Evolutionary conservation across 1,140 invertebrate genomes (phyloP).

Genomic region (Drosophila biarmipes): DNA sequence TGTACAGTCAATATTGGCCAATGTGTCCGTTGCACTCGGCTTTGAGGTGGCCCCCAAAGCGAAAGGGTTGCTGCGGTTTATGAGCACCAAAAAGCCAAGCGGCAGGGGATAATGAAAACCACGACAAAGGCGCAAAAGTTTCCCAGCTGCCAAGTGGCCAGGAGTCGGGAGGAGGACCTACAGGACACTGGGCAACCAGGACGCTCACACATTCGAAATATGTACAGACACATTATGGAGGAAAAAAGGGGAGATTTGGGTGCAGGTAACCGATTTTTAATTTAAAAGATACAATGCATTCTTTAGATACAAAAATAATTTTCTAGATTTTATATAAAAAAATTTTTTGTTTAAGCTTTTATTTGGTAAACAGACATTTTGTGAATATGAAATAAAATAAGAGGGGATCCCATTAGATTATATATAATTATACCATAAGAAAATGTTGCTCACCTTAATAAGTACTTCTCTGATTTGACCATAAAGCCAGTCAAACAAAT

Average conservation of each 20-base stretch:
- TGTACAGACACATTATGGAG: slow-evolving; percentile 44
- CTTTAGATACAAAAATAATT: too few species aligned
- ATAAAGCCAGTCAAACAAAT: too few species aligned
- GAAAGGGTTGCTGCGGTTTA: slow-evolving; percentile 55
- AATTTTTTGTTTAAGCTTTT: too few species aligned
- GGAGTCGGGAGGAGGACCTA: slow-evolving; percentile 31
- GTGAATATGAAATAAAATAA: too few species aligned
- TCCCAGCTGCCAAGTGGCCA: slow-evolving; percentile 44
- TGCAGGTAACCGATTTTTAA: too few species aligned
- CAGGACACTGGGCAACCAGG: slow-evolving; percentile 15
- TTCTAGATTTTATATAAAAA: too few species aligned
- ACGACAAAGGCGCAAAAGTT: slow-evolving; percentile 78
- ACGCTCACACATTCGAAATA: slow-evolving; percentile 8
- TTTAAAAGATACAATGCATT: too few species aligned
- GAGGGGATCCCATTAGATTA: too few species aligned
- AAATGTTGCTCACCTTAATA: too few species aligned
- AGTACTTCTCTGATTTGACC: too few species aligned
- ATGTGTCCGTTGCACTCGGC: slow-evolving; percentile 72
- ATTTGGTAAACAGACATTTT: too few species aligned
- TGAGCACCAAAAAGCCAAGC: slow-evolving; percentile 55
- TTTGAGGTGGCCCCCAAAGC: slow-evolving; percentile 21
- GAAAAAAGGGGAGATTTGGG: background rate
- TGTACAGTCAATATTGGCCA: slow-evolving; percentile 77
- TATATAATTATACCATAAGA: too few species aligned
- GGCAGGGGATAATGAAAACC: slow-evolving; percentile 74